These are phyloP conservation scores for Auanema freiburgensis DNA, from an alignment of 2,888 invertebrate genomes.

Conservation along the genomic window DNA sequence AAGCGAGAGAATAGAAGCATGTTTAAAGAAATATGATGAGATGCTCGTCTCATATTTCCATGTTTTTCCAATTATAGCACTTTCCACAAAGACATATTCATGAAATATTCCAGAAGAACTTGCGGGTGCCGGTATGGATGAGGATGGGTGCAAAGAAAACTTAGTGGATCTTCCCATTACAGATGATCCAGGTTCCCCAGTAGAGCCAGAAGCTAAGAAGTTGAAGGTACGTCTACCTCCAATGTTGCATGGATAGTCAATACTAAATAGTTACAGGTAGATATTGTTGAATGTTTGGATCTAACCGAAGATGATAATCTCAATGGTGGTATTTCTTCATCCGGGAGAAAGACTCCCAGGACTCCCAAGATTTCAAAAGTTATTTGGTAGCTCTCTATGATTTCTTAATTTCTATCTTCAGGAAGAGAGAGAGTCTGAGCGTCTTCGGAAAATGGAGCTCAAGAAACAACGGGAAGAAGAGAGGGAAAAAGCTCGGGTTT, in stretches of 20 bases:
- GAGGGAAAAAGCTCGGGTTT: neutral
- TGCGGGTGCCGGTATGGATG: slow-evolving; percentile 5
- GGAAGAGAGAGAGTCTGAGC: neutral
- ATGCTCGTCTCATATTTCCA: too few species aligned
- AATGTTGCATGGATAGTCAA: neutral
- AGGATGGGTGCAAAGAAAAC: slow-evolving; percentile 9
- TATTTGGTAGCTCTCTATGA: neutral
- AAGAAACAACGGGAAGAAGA: slow-evolving; percentile 15
- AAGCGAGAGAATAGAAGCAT: too few species aligned
- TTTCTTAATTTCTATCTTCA: neutral
- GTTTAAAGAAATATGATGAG: too few species aligned
- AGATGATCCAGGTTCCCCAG: neutral
- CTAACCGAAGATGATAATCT: neutral
- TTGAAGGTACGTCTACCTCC: slow-evolving; percentile 6
- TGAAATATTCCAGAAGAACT: neutral
- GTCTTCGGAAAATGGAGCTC: neutral
- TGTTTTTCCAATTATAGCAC: too few species aligned
- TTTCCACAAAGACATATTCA: too few species aligned
- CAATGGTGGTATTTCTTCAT: slow-evolving; percentile 1
- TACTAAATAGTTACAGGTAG: neutral
- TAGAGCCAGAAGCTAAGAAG: slow-evolving; percentile 20
- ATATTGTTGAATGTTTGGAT: neutral
- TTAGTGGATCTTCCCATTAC: neutral
- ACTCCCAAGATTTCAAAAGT: slow-evolving; percentile 15
- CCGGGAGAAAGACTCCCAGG: slow-evolving; percentile 8